Evolutionary conservation across 2,113 vertebrate genomes (phyloP).

Genomic region (Thermophis baileyi): DNA sequence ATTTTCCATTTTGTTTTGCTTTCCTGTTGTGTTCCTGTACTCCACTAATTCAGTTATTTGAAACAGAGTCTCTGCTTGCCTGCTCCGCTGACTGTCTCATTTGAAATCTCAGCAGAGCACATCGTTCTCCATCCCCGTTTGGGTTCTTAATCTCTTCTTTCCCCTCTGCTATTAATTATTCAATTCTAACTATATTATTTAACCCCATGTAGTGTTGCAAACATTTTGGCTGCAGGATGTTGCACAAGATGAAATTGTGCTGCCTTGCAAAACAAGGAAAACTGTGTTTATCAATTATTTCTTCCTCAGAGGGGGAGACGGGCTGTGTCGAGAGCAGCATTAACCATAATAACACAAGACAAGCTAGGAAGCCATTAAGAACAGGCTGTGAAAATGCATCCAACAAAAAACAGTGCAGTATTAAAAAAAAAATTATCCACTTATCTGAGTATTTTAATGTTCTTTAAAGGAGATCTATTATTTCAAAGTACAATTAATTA

Average conservation of each 20-base stretch:
- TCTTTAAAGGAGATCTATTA: not conserved
- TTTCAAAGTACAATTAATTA: not conserved
- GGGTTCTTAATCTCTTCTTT: constrained; percentile 27
- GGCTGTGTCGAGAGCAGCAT: not conserved
- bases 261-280: not conserved
- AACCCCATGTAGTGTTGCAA: not conserved
- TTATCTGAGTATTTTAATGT: not conserved
- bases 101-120: constrained; percentile 42
- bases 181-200: constrained; percentile 21
- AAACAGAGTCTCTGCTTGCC: not conserved
- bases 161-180: constrained; percentile 38
- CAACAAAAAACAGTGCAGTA: not conserved
- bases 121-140: constrained; percentile 8
- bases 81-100: constrained; percentile 19
- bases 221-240: not conserved
- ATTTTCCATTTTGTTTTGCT: not conserved
- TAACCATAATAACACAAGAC: fast-evolving
- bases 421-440: not conserved
- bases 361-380: not conserved
- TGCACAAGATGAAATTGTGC: constrained; percentile 4
- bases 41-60: not conserved
- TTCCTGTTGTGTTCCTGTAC: not conserved
- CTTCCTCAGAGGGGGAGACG: not conserved
- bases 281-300: not conserved
- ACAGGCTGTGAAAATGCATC: not conserved